Percentiles rank a stretch among this genome's conserved stretches.
phyloP scores from a whole-genome alignment of 2,888 invertebrate species.

The Sturmia bella region DNA sequence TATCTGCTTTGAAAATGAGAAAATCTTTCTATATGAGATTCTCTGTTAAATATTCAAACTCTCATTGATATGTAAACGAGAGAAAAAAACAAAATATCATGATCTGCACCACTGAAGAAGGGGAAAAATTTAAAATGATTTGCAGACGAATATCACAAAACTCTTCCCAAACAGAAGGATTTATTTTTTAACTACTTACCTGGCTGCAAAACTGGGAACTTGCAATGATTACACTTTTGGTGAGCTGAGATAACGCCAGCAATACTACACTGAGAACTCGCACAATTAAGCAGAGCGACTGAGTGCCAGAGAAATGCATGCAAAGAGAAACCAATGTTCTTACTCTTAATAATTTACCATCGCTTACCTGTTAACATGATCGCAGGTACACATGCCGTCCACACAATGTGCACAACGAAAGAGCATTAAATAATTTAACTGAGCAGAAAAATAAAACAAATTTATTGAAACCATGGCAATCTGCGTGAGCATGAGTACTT shows the following conservation, averaged over 20 bases:
- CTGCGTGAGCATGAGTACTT: conserved; percentile 78
- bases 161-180: conserved; percentile 66
- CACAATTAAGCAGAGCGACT: background rate
- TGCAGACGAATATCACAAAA: conserved; percentile 31
- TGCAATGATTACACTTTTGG: conserved; percentile 54
- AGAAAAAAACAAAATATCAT: background rate
- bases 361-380: conserved; percentile 63
- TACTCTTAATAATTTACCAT: conserved; percentile 12
- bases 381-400: conserved; percentile 51
- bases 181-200: conserved; percentile 50
- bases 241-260: conserved; percentile 29
- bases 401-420: background rate
- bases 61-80: background rate
- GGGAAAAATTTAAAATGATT: conserved; percentile 37
- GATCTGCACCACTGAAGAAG: conserved; percentile 35
- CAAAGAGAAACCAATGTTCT: background rate
- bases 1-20: background rate
- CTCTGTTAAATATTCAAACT: background rate
- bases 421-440: conserved; percentile 38
- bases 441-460: conserved; percentile 43
- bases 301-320: background rate
- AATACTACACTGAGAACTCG: conserved; percentile 73
- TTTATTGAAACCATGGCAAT: conserved; percentile 65
- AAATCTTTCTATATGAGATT: background rate
- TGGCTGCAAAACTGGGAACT: conserved; percentile 27